Conservation (phyloP, 2,797 vertebrate genomes). For the Pseudochirops corinnae region DNA sequence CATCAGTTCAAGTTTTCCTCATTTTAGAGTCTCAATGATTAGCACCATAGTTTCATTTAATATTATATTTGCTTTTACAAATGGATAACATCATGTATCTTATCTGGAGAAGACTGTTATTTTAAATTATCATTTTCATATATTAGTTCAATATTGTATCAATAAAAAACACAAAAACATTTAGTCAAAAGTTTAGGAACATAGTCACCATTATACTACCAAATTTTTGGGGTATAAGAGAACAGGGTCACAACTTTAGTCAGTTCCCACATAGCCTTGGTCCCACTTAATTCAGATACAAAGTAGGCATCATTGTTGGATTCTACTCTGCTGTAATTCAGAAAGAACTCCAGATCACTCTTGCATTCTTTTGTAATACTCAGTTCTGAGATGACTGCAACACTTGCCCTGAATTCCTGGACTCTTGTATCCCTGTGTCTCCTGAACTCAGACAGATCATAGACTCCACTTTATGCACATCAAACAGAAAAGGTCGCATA, state of each 20-base stretch:
- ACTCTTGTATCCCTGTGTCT: not conserved
- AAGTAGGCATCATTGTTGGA: not conserved
- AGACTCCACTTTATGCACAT: not conserved
- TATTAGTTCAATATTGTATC: not conserved
- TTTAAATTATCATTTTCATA: not conserved
- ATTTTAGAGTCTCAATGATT: not conserved
- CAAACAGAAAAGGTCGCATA: not conserved
- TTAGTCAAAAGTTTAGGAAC: not conserved
- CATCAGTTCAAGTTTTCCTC: not conserved
- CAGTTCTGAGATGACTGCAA: not conserved
- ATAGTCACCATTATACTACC: not conserved
- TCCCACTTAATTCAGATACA: not conserved
- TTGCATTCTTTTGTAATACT: not conserved
- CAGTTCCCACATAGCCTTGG: not conserved
- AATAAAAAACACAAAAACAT: not conserved
- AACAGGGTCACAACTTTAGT: not conserved
- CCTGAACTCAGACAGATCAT: not conserved
- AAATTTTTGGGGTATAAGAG: not conserved
- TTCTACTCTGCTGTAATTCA: not conserved
- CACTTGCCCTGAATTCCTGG: not conserved
- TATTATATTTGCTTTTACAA: not conserved
- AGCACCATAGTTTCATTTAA: not conserved
- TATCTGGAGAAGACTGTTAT: not conserved
- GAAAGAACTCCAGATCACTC: not conserved
- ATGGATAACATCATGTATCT: not conserved